phyloP scores from a whole-genome alignment of 2,113 vertebrate species.

The Perca flavescens region DNA sequence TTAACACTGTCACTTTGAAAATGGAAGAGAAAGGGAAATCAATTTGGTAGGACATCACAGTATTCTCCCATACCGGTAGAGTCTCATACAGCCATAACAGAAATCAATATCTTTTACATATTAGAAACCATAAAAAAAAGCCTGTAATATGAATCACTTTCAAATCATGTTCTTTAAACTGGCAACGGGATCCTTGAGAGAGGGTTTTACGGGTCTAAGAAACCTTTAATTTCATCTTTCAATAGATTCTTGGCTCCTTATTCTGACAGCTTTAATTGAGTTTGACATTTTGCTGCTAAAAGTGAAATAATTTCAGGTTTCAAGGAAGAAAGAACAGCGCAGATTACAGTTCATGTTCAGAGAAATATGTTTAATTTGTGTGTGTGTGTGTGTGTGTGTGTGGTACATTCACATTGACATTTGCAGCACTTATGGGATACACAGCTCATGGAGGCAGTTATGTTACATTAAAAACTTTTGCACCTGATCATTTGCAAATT shows the following conservation, averaged over 20 bases:
- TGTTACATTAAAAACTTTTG: not conserved
- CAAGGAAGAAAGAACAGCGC: not conserved
- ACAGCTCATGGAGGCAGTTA: not conserved
- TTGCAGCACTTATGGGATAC: too few species aligned
- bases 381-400: not conserved
- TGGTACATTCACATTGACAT: too few species aligned
- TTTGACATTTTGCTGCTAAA: constrained; percentile 13
- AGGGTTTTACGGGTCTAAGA: not conserved
- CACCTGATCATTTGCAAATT: not conserved
- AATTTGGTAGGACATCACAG: constrained; percentile 24
- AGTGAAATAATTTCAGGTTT: constrained; percentile 10
- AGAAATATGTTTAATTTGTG: not conserved
- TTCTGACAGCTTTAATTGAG: constrained; percentile 34
- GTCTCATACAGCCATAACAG: constrained; percentile 8
- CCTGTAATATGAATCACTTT: not conserved
- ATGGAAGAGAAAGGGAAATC: constrained; percentile 49
- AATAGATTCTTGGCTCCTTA: constrained; percentile 13
- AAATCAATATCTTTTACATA: constrained; percentile 41
- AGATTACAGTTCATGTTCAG: not conserved
- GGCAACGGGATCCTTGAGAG: not conserved
- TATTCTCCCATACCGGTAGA: not conserved
- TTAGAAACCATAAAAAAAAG: constrained; percentile 21
- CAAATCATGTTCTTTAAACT: constrained; percentile 11
- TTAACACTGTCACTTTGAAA: constrained; percentile 44
- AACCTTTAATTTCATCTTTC: constrained; percentile 21